Base-by-base conservation (phyloP, 2,113 vertebrate species). In the Salvelinus alpinus region DNA sequence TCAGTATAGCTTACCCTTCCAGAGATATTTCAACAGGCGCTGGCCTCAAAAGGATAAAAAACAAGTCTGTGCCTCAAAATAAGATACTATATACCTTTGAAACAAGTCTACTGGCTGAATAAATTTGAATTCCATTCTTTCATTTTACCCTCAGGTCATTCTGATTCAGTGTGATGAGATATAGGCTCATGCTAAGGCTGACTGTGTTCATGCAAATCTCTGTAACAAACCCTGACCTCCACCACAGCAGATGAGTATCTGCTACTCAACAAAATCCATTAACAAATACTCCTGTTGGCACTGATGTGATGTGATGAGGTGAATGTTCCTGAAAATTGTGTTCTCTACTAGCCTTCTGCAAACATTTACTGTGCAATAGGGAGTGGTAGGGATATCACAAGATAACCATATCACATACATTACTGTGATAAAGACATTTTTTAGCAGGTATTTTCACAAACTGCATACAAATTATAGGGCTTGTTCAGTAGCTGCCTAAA, bases 381-480 rank as follows among this genome's bases (percentile, higher is more conserved):
- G 54, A 60, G 71, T 25, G 31, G n/a, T 60, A 57, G 62, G 3
- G 66, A 20, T 59, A 31, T 64, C 73, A 75, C 71, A 81, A 68
- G 71, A 81, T 78, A 76, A 75, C 75, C 68, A 72, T 5, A 71
- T 79, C 72, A 81, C 70, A 79, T 64, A 78, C 80, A 44, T 44
- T 44, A 44, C 38, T 44, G 38, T 44, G 38, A 44, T 44, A 44
- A 44, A 44, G 34, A 38, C 1, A 9, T 34, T 44, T 44, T 44
- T 44, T 44, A 9, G 38, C 38, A 11, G 38, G 8, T 44, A 44
- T 44, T 44, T 44, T 44, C 38, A 44, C 8, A 44, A 44, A 44
- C 38, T 11, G 38, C 38, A 44, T 79, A 75, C 64, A 7, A 66
- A 77, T 72, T 38, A 44, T 80, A 60, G 78, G 54, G 54, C 54